phyloP scores from a whole-genome alignment of 1,140 invertebrate genomes.

The Pogonomyrmex californicus region DNA sequence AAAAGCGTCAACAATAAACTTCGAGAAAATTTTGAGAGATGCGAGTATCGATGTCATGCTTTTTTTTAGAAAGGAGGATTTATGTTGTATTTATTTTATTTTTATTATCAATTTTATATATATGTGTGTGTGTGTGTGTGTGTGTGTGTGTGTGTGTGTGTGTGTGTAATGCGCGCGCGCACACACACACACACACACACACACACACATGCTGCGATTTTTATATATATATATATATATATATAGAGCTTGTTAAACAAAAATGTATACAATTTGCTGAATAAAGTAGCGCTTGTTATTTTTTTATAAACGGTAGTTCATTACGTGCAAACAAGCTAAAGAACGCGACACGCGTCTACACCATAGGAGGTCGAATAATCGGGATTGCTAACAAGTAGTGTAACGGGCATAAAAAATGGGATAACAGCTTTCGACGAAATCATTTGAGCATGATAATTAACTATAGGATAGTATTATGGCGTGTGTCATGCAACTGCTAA shows the following conservation, averaged over 20 bases:
- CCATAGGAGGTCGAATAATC: constrained; percentile 80
- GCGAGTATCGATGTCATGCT: too few species aligned
- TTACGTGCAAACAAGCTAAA: constrained; percentile 72
- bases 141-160: too few species aligned
- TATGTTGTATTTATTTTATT: too few species aligned
- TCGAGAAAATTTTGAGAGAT: too few species aligned
- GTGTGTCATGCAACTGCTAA: constrained; percentile 35
- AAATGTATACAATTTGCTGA: neutral
- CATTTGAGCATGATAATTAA: constrained; percentile 71
- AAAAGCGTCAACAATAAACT: too few species aligned
- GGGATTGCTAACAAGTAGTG: constrained; percentile 82
- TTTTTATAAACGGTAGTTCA: constrained; percentile 67
- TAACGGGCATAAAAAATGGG: constrained; percentile 78
- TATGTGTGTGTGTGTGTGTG: too few species aligned
- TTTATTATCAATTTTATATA: too few species aligned
- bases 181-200: too few species aligned
- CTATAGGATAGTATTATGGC: constrained; percentile 33
- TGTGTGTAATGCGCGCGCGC: too few species aligned
- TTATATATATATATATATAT: neutral
- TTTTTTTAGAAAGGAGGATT: too few species aligned
- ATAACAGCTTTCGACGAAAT: constrained; percentile 54
- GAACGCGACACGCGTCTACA: constrained; percentile 77
- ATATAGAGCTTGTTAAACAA: neutral
- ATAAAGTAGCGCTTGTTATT: constrained; percentile 43
- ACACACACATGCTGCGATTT: too few species aligned